These are phyloP conservation scores for Ornithorhynchus anatinus DNA, from an alignment of 2,113 vertebrate genomes.

Conservation along the genomic window DNA sequence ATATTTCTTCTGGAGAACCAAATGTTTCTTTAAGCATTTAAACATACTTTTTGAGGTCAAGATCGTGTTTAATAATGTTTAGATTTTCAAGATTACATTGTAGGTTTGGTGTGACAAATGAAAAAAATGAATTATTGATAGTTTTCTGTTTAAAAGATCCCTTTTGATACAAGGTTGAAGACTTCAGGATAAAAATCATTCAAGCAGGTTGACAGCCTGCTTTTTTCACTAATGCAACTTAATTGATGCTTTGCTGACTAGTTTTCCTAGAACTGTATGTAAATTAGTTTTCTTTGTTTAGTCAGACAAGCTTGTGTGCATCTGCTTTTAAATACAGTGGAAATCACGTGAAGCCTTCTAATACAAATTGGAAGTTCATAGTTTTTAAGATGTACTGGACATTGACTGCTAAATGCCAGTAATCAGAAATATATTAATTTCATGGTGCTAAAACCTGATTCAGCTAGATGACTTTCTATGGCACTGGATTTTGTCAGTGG, in stretches of 20 bases:
- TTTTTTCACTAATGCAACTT: neutral
- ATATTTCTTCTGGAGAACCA: conserved; percentile 47
- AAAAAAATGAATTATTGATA: neutral
- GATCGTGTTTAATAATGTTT: neutral
- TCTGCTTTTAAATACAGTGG: conserved; percentile 9
- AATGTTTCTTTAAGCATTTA: conserved; percentile 48
- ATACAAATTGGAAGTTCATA: neutral
- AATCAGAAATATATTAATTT: too few relatives aligned
- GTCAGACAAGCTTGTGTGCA: neutral
- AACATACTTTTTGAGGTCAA: conserved; percentile 27
- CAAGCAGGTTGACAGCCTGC: neutral
- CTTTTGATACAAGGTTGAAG: neutral
- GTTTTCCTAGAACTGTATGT: neutral
- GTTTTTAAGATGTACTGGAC: too few relatives aligned
- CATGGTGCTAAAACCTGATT: too few relatives aligned
- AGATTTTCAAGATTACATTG: conserved; percentile 20
- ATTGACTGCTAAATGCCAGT: too few relatives aligned
- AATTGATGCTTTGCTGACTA: neutral
- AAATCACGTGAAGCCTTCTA: neutral
- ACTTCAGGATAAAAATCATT: neutral
- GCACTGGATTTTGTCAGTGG: too few relatives aligned
- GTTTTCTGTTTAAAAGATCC: neutral
- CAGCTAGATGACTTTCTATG: too few relatives aligned
- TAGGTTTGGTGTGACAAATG: neutral
- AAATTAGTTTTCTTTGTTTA: conserved; percentile 22